Conservation (phyloP, 2,888 invertebrate genomes). For the Stratiomys singularior region DNA sequence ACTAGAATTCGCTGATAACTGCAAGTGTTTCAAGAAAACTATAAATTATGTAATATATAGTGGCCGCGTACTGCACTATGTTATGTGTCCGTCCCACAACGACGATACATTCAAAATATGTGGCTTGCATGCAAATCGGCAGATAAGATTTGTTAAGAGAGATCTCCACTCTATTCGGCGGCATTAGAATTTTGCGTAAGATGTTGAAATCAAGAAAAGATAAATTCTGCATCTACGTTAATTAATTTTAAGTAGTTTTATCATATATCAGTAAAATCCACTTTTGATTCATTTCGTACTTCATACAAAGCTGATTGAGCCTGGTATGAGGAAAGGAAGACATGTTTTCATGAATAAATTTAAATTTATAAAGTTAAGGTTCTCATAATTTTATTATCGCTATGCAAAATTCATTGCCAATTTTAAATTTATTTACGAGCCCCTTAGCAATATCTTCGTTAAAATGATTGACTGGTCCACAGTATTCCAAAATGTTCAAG, state of each 20-base stretch:
- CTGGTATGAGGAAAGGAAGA: too few species aligned
- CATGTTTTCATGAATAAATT: too few species aligned
- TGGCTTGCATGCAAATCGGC: conserved; percentile 15
- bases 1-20: conserved; percentile 36
- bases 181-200: not conserved
- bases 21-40: conserved; percentile 18
- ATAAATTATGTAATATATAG: conserved; percentile 16
- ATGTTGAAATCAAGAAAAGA: not conserved
- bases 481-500: too few species aligned
- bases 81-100: not conserved
- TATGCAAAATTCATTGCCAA: too few species aligned
- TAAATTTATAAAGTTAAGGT: too few species aligned
- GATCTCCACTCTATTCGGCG: not conserved
- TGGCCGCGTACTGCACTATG: not conserved
- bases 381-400: too few species aligned
- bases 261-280: too few species aligned
- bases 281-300: too few species aligned
- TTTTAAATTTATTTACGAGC: too few species aligned
- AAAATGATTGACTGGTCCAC: too few species aligned
- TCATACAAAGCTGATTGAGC: too few species aligned
- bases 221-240: not conserved
- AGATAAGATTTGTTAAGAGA: conserved; percentile 1
- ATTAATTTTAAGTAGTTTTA: not conserved
- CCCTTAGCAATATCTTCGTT: too few species aligned
- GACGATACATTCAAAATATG: conserved; percentile 7